Evolutionary conservation across 2,888 invertebrate species (phyloP), one percentile per base, ranked within the genome.

Genomic region (Xanthorhoe designata): DNA sequence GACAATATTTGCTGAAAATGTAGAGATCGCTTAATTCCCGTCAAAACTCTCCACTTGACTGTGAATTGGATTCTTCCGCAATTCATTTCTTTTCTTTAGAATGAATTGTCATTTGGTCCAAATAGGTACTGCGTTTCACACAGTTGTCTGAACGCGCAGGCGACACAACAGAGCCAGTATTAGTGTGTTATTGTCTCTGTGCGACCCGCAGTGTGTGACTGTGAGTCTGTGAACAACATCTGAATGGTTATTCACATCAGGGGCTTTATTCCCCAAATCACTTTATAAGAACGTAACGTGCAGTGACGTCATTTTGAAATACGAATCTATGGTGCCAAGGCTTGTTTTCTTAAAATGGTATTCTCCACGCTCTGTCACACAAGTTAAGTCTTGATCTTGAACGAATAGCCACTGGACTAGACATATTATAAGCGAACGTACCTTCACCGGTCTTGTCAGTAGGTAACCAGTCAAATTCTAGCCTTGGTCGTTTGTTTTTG

Each of bases 171-270:
- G 18, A 50, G 52, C 35, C 50, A 15, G 32, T 55, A 38, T 56
- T 42, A 56, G 65, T 57, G 56, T 56, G 65, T 66, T 61, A 66
- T 66, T 66, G 66, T 66, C 59, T 55, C 32, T 53, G 66, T 51
- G 66, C 19, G 66, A 61, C 29, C 57, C 38, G 32, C 47, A 17
- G 32, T 57, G 66, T 66, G 66, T 58, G 66, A 66, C 61, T 66
- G 66, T 58, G 66, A 66, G 66, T 59, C 61, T 66, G 66, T 54
- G 66, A 66, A 59, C 58, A 53, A 29, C 51, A 35, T 8, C 32
- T n/a, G 58, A 18, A 19, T 53, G 0, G 42, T n/a, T n/a, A n/a
- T n/a, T n/a, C 47, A 19, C 10, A 15, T 2, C 15, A 66, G 66
- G 66, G 66, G n/a, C n/a, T n/a, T n/a, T n/a, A n/a, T n/a, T n/a